Percentiles rank a stretch among this genome's conserved stretches.
These are phyloP conservation scores for Lingula anatina DNA, from an alignment of 2,888 invertebrate species.

Conservation along the genomic window DNA sequence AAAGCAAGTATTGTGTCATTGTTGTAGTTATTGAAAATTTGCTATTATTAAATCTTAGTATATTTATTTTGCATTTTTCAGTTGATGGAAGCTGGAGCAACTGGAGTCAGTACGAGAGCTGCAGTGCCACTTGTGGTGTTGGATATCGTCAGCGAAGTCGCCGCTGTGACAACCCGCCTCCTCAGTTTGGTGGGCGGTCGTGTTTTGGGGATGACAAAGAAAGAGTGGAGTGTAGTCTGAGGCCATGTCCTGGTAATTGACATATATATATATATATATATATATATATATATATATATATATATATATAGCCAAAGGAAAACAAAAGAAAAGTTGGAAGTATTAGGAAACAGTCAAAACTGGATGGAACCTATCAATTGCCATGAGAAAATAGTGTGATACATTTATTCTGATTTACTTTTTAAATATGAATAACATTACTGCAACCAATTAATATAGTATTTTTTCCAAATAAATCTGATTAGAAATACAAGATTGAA, in stretches of 20 bases:
- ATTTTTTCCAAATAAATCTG: too few species aligned
- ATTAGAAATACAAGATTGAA: too few species aligned
- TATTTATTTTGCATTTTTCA: slow-evolving; percentile 15
- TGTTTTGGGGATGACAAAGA: slow-evolving; percentile 37
- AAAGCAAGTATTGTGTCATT: too few species aligned
- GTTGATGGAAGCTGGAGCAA: slow-evolving; percentile 47
- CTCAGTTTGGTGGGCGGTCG: slow-evolving; percentile 37
- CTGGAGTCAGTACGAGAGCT: slow-evolving; percentile 46
- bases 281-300: background rate
- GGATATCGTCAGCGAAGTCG: slow-evolving; percentile 35
- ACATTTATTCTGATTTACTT: too few species aligned
- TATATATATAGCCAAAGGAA: background rate
- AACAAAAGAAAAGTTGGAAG: too few species aligned
- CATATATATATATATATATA: background rate
- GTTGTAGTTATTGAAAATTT: too few species aligned
- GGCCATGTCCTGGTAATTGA: slow-evolving; percentile 41
- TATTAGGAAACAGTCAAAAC: too few species aligned
- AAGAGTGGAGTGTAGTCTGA: slow-evolving; percentile 26
- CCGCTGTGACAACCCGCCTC: slow-evolving; percentile 42
- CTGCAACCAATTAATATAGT: too few species aligned
- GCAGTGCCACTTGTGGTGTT: slow-evolving; percentile 43
- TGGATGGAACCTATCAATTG: too few species aligned
- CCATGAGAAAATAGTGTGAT: too few species aligned
- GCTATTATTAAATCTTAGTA: too few species aligned
- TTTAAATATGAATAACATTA: too few species aligned